Evolutionary conservation across 2,888 invertebrate species (phyloP).

Genomic region (Acholoe squamosa): DNA sequence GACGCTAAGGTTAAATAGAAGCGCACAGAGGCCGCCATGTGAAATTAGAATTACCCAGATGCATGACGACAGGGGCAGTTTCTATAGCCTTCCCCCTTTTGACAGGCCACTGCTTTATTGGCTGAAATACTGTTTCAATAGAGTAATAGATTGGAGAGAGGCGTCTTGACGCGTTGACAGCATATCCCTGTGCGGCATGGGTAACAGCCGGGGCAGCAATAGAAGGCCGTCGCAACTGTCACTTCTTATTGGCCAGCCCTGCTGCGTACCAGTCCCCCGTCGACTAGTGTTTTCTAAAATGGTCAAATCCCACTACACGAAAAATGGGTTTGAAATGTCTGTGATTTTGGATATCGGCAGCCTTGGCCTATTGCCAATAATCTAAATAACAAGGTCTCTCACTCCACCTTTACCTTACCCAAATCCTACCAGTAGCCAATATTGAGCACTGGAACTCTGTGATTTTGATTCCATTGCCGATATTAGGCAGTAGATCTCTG

Average conservation of each 20-base stretch:
- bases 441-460: no score
- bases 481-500: no score
- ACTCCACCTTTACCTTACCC: no score
- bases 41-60: conserved; percentile 18
- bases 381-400: no score
- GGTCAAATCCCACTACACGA: no score
- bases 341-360: no score
- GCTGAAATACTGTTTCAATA: background rate
- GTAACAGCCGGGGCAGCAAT: background rate
- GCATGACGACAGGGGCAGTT: background rate
- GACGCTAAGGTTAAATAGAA: background rate
- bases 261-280: background rate
- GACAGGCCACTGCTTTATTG: conserved; percentile 1
- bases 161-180: background rate
- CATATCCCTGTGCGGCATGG: background rate
- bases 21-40: background rate
- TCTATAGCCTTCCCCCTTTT: background rate
- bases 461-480: no score
- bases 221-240: conserved; percentile 1
- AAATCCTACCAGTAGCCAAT: no score
- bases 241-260: background rate
- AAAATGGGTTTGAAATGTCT: no score
- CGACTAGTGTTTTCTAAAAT: background rate
- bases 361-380: no score
- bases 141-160: background rate